Base-by-base conservation (phyloP, 2,113 vertebrate species). In the Cyanoderma ruficeps region DNA sequence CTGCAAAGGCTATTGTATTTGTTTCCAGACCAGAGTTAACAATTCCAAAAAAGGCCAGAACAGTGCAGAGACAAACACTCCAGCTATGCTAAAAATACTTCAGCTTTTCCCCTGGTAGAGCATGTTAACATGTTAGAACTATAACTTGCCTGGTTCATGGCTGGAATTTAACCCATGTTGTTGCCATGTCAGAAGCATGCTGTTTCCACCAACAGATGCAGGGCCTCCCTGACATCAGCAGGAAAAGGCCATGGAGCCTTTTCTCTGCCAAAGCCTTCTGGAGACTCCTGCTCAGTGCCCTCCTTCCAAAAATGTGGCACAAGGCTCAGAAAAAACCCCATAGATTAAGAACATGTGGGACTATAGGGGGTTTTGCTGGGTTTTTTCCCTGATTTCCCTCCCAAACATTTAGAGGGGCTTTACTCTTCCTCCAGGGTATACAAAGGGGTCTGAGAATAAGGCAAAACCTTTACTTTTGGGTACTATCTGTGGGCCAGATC, bases 11-110 rank as follows among this genome's bases (percentile, higher is more conserved):
- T 80, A 86, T 90, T 88, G 93, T 94, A 65, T 95, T 94, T 93
- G 65, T 93, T 95, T 89, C 88, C 70, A 90, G 69, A 84, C 69
- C 74, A 76, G 49, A 84, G 81, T 72, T 72, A 71, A 35, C 60
- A 78, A 92, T 86, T 92, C 94, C 83, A 93, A 94, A 96, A 93
- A 93, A 96, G 90, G 86, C 56, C 80, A 90, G 47, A 75, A n/a
- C 52, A 67, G 42, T n/a, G 33, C 53, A 57, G 67, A 90, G 67
- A 84, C 75, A 77, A 86, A 89, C 65, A 68, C 60, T 84, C 23
- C 0, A 11, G 11, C 52, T 49, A 35, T 41, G 72, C 90, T 94
- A 96, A 92, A 95, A 97, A 96, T 95, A 96, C 57, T 76, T 37
- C 31, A 84, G 77, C 81, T 91, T 96, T 94, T 92, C 83, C 93